Percentiles rank a stretch among this genome's conserved stretches.
Conservation (phyloP, 2,797 vertebrate genomes). For the Alosa sapidissima region DNA sequence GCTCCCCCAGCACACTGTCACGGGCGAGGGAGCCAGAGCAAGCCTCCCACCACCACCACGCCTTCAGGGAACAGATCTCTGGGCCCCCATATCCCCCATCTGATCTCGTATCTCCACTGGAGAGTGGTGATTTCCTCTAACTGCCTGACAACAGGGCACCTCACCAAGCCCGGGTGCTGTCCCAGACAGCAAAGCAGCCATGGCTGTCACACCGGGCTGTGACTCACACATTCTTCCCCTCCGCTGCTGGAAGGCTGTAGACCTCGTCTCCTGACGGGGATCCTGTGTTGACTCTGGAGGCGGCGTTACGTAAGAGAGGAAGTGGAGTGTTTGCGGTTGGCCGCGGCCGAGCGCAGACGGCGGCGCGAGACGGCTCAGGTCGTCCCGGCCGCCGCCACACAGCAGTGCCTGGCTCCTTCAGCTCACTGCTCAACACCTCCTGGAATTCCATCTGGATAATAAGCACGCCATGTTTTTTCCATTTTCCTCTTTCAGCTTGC, state of each 20-base stretch:
- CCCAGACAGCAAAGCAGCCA: not conserved
- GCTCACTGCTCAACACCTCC: constrained; percentile 60
- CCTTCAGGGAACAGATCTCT: not conserved
- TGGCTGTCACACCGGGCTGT: not conserved
- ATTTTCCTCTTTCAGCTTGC: not conserved
- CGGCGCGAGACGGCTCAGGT: constrained; percentile 33
- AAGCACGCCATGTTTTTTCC: constrained; percentile 49
- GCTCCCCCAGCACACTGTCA: not conserved
- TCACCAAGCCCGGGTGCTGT: not conserved
- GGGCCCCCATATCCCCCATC: not conserved
- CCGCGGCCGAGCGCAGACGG: constrained; percentile 18
- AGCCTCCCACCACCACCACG: not conserved
- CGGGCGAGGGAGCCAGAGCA: not conserved
- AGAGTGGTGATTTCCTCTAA: not conserved
- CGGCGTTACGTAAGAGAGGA: constrained; percentile 37
- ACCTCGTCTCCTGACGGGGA: constrained; percentile 31
- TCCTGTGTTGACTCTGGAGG: constrained; percentile 39
- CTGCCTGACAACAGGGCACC: not conserved
- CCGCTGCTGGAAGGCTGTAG: not conserved
- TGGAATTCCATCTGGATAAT: constrained; percentile 64
- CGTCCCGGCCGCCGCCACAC: constrained; percentile 54
- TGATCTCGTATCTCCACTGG: not conserved
- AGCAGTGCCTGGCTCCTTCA: constrained; percentile 33
- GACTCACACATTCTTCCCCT: constrained; percentile 26
- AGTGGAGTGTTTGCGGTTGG: constrained; percentile 41